Base-by-base conservation (phyloP, 1,140 invertebrate species). In the Pseudobourletiella spinata region DNA sequence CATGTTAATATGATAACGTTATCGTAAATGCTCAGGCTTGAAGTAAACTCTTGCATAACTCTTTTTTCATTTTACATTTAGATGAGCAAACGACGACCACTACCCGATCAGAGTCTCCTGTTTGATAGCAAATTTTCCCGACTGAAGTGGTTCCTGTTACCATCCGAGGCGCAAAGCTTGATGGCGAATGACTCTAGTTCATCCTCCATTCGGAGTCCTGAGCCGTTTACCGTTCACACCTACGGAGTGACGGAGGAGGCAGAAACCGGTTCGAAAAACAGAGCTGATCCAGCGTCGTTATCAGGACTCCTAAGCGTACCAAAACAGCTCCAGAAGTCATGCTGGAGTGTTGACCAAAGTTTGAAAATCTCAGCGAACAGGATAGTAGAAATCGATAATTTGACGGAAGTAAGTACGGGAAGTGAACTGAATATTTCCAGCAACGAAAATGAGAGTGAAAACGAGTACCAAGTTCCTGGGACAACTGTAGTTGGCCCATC, bases 101-200 rank as follows among this genome's bases (percentile, higher is more conserved):
- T 87, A 44, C 80, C 83, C 18, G 88, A 92, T 70, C 86, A 87
- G 66, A 82, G 81, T 58, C 79, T 85, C 11, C 82, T 90, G 65
- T 81, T 83, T 72, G 82, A 86, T 70, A 79, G 81, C 35, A 75
- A 82, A 46, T 80, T 83, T 22, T 82, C 86, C 64, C 78, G 79
- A 54, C 75, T 92, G 15, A 77, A 89, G 57, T 94, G 90, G 90
- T 94, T 92, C 73, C 84, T 93, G 79, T 74, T 93, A 3, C 79
- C 79, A 2, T 78, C 76, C 64, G 79, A 81, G 72, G 78, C 77
- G 1, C 67, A 72, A 28, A 57, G 67, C 15, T 70, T 73, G 64
- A 6, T 54, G 52, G 25, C 39, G 35, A 22, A 20, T 16, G 20
- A 3, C 29, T 4, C 16, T 22, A 20, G 24, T 20, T 16, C 32